Evolutionary conservation across 2,113 vertebrate genomes (phyloP).

Genomic region (Platycercus adscitus): DNA sequence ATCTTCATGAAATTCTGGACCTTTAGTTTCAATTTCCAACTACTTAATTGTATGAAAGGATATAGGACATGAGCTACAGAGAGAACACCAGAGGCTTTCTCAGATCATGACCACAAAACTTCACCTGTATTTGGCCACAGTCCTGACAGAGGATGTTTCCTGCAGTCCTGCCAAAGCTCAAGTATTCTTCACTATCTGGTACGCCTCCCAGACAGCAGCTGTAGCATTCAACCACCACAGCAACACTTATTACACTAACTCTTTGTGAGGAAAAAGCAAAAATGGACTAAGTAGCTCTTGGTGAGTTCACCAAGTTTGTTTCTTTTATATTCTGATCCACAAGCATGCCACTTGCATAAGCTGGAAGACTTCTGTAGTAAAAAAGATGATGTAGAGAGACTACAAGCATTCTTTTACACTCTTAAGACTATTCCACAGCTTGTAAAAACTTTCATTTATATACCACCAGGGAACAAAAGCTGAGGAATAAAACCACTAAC

Average conservation of each 20-base stretch:
- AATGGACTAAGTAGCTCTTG: not conserved
- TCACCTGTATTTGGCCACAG: not conserved
- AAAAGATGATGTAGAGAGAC: not conserved
- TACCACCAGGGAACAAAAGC: not conserved
- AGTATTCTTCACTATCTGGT: not conserved
- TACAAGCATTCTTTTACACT: not conserved
- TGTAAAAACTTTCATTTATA: not conserved
- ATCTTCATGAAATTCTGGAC: not conserved
- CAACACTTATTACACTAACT: not conserved
- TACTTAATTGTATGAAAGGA: not conserved
- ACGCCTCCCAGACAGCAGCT: not conserved
- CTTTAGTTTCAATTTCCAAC: not conserved
- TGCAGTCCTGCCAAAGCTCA: not conserved
- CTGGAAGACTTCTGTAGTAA: not conserved
- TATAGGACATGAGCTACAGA: not conserved
- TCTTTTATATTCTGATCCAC: not conserved
- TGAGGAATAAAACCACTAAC: not conserved
- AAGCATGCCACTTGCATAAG: not conserved
- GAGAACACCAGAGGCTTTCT: not conserved
- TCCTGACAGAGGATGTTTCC: not conserved
- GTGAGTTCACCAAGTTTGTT: not conserved
- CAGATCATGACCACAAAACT: not conserved
- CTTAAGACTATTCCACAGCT: not conserved
- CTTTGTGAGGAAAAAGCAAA: not conserved
- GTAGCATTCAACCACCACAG: not conserved